Percentiles rank a stretch among this genome's conserved stretches.
Evolutionary conservation across 2,888 invertebrate genomes (phyloP).

Genomic region (Cylloceria caligata): DNA sequence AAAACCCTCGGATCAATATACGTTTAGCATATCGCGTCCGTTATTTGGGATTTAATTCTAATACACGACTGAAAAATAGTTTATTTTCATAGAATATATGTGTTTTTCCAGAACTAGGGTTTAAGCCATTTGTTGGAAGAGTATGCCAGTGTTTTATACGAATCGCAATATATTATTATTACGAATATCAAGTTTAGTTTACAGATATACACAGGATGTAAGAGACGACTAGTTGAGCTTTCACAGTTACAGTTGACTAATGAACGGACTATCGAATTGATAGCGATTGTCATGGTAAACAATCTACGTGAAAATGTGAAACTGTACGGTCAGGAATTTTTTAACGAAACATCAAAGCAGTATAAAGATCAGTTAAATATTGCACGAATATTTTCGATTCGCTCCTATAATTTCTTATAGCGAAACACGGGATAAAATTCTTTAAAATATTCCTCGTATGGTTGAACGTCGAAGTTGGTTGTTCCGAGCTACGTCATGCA

Average conservation of each 20-base stretch:
- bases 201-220: too few relatives aligned
- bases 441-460: constrained; percentile 18
- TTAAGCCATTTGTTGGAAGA: background rate
- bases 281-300: too few relatives aligned
- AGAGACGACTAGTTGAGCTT: too few relatives aligned
- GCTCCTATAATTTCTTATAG: background rate
- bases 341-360: too few relatives aligned
- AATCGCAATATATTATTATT: too few relatives aligned
- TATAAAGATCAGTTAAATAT: background rate
- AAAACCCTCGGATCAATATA: constrained; percentile 29
- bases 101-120: background rate
- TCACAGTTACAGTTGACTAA: too few relatives aligned
- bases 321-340: too few relatives aligned
- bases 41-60: background rate
- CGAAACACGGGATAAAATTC: background rate
- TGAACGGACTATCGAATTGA: too few relatives aligned
- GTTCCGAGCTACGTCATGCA: constrained; percentile 9
- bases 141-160: too few relatives aligned
- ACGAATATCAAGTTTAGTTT: too few relatives aligned
- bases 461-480: constrained; percentile 27
- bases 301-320: too few relatives aligned
- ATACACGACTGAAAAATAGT: background rate
- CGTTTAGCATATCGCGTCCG: background rate
- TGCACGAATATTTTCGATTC: background rate
- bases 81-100: background rate